Conservation (phyloP, 2,113 vertebrate species). For the Dasypus novemcinctus region DNA sequence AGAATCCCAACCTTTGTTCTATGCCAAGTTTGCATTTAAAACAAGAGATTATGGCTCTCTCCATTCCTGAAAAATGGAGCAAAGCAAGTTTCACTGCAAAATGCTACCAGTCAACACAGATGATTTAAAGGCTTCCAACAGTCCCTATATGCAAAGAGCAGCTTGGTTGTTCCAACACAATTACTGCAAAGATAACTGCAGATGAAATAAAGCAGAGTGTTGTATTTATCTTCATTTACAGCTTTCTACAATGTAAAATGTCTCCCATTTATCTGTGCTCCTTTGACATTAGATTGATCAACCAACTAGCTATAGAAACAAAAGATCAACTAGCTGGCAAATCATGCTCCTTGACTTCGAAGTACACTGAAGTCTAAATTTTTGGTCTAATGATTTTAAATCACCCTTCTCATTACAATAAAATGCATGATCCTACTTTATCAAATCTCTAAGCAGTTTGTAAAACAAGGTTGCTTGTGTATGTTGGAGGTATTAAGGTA, state of each 20-base stretch:
- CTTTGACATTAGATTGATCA: constrained; percentile 80
- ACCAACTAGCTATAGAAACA: constrained; percentile 79
- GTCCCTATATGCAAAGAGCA: constrained; percentile 69
- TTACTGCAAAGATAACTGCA: constrained; percentile 76
- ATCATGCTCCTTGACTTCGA: constrained; percentile 80
- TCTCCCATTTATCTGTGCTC: constrained; percentile 81
- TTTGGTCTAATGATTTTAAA: constrained; percentile 79
- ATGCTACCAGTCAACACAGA: background rate
- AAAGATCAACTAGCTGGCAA: constrained; percentile 81
- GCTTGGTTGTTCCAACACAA: constrained; percentile 79
- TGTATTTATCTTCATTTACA: constrained; percentile 82
- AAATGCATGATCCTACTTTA: constrained; percentile 69
- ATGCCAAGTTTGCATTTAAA: constrained; percentile 50
- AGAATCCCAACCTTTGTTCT: background rate
- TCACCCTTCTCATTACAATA: constrained; percentile 65
- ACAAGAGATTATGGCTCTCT: background rate
- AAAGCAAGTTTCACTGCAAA: background rate
- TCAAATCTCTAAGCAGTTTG: constrained; percentile 62
- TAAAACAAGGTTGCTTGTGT: constrained; percentile 3
- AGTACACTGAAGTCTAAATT: constrained; percentile 65
- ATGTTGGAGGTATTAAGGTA: background rate
- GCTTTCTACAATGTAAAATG: constrained; percentile 76
- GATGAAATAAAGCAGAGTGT: constrained; percentile 80
- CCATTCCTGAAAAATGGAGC: background rate
- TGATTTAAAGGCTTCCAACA: constrained; percentile 37